Conservation (phyloP, 1,140 invertebrate species). For the Ceratina calcarata region DNA sequence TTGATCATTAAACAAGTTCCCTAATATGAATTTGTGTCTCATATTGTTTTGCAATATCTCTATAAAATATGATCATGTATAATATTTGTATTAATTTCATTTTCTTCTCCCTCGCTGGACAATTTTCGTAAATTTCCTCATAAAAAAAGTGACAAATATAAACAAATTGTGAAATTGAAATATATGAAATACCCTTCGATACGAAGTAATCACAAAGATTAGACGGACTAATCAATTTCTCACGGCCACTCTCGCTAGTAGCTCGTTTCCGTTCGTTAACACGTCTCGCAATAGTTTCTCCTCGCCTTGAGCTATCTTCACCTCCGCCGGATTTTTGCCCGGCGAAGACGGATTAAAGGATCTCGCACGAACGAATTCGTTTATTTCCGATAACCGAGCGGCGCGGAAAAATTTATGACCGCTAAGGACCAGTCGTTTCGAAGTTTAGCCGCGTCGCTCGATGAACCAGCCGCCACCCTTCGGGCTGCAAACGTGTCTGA, state of each 20-base stretch:
- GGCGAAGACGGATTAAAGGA: conserved; percentile 55
- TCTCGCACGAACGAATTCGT: conserved; percentile 43
- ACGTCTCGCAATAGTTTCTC: not conserved
- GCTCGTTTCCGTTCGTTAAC: conserved; percentile 61
- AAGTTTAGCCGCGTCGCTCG: conserved; percentile 31
- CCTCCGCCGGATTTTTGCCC: not conserved
- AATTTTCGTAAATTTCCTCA: no score
- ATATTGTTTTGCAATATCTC: no score
- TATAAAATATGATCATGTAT: no score
- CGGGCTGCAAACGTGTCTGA: conserved; percentile 22
- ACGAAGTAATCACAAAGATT: conserved; percentile 46
- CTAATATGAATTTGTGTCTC: no score
- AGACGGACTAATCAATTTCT: conserved; percentile 63
- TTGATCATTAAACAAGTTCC: no score
- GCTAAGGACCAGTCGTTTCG: conserved; percentile 12
- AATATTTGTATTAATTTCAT: no score
- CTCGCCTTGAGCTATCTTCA: not conserved
- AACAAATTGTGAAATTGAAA: no score
- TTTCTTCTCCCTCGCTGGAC: no score
- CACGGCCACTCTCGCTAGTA: conserved; percentile 69
- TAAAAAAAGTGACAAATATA: no score
- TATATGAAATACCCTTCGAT: no score
- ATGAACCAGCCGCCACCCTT: not conserved
- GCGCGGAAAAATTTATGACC: conserved; percentile 39
- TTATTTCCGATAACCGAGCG: conserved; percentile 35